Evolutionary conservation across 2,888 invertebrate genomes (phyloP), one percentile per base, ranked within the genome.

Genomic region (Idaea straminata): DNA sequence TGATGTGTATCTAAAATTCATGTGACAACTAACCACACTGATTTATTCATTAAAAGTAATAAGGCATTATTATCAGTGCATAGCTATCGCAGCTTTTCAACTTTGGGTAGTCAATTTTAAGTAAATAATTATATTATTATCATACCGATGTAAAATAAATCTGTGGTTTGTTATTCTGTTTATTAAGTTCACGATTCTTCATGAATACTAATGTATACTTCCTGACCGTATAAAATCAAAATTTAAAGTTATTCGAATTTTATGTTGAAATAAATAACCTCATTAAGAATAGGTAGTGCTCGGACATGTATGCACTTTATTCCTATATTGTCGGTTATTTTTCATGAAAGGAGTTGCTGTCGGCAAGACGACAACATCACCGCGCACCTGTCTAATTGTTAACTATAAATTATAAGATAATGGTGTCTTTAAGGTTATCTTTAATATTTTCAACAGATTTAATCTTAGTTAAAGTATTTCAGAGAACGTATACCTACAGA

Each of bases 271-370:
- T 82, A 83, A 86, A 86, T 84, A 77, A 78, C 79, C 77, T 84
- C 85, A 87, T 86, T 87, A 85, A 84, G 74, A 76, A 66, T 72
- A 25, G 25, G 25, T 25, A 78, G 77, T 74, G 78, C 74, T 71
- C 69, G 81, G 72, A 75, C 85, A 68, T 86, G 86, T 87, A 83
- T 77, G 76, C 83, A 83, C 83, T 86, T 87, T 83, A 84, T 77
- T 84, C 79, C 74, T 80, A 81, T 81, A 87, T 85, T 76, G 80
- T 74, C 72, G 74, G 69, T 82, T 78, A 87, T 87, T 84, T 86
- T 80, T 88, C 86, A 85, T 81, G 74, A 77, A 78, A 77, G 78
- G 77, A 74, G 77, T 77, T 73, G 72, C 74, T 74, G 79, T 78
- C 77, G 77, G 77, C 75, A 70, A 74, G 72, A 70, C 75, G 74